A percentile compares a stretch with the other conserved stretches of the same genome.
Evolutionary conservation across 2,888 invertebrate species (phyloP).

Genomic region (Drosophila falleni): DNA sequence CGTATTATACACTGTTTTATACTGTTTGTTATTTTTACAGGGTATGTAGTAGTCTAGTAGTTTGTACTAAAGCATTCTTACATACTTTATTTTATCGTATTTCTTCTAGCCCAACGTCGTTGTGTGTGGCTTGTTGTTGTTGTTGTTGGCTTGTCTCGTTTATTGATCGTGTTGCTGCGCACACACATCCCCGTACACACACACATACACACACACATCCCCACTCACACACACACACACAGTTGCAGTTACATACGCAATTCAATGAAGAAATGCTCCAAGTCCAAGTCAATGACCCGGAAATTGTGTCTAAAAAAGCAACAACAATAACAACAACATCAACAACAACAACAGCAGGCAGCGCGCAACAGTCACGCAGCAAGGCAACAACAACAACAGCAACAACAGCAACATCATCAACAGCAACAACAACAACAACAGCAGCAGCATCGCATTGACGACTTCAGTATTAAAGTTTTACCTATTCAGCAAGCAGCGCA

Average conservation of each 20-base stretch:
- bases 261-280: slow-evolving; percentile 83
- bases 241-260: slow-evolving; percentile 81
- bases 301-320: slow-evolving; percentile 84
- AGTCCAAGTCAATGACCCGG: slow-evolving; percentile 85
- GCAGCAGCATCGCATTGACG: slow-evolving; percentile 65
- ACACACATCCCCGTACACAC: slow-evolving; percentile 76
- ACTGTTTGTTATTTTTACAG: neutral
- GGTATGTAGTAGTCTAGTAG: slow-evolving; percentile 3
- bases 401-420: slow-evolving; percentile 58
- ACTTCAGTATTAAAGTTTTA: slow-evolving; percentile 79
- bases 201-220: slow-evolving; percentile 47
- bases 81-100: slow-evolving; percentile 71
- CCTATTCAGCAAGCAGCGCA: slow-evolving; percentile 67
- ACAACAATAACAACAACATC: slow-evolving; percentile 69
- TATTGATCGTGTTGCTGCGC: slow-evolving; percentile 81
- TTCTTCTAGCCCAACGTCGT: slow-evolving; percentile 77
- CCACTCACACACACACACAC: slow-evolving; percentile 45
- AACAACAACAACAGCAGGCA: slow-evolving; percentile 53
- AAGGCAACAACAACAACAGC: slow-evolving; percentile 60
- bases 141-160: slow-evolving; percentile 77
- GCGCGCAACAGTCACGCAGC: slow-evolving; percentile 61
- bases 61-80: neutral
- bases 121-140: slow-evolving; percentile 67
- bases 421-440: slow-evolving; percentile 57
- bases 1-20: no score